Evolutionary conservation across 2,113 vertebrate genomes (phyloP), one percentile per base, ranked within the genome.

Genomic region (Stictonetta naevosa): DNA sequence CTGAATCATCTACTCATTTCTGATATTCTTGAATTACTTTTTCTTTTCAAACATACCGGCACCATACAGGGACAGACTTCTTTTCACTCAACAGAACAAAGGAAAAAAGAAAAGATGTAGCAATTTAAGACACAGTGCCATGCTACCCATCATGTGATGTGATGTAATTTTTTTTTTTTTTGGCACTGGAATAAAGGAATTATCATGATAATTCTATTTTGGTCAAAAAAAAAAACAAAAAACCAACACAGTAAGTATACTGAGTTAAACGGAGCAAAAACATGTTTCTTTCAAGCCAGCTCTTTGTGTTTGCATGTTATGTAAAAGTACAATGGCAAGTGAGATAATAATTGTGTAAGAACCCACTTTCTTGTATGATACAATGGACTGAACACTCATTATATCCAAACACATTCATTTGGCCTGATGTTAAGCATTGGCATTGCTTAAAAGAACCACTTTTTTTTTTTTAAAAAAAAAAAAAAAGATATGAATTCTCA

Each of bases 21-120:
- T 74, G 58, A 68, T 97, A n/a, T 87, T 84, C 75, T 64, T 86
- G 78, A 96, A 55, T 89, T 85, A 92, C 11, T 8, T 33, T 91
- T 95, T 92, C 68, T 95, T 97, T 88, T 95, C 81, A 95, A 95
- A 95, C 15, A 59, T 23, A 93, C 46, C 53, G 91, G 63, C 52
- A 69, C 25, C 80, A 77, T 69, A 63, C 40, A 80, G 40, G 31
- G 80, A 29, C 22, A 83, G 67, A 20, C 19, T 69, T 60, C 88
- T 48, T 86, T 86, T 66, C 66, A 33, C 36, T 92, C 86, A 90
- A 64, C 20, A 88, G 66, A 92, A 34, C 56, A 94, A 79, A 97
- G 58, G 28, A n/a, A 46, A 34, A 62, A 83, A 76, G 26, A 44
- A n/a, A 67, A 20, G 9, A 10, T 46, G 44, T 64, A 68, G 63